Conservation (phyloP, 2,888 invertebrate species). For the Agapostemon virescens region DNA sequence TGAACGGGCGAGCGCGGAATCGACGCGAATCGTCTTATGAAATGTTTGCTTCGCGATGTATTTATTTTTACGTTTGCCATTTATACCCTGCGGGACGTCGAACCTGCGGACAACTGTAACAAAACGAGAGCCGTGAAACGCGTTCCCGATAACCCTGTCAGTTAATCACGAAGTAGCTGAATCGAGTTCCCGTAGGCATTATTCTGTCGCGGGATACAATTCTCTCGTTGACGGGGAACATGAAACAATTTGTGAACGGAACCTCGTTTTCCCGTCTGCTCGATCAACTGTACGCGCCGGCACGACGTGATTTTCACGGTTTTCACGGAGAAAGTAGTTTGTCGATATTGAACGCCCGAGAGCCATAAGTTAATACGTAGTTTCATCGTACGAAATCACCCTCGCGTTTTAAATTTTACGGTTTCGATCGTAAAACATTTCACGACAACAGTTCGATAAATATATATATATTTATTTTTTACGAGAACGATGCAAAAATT, state of each 20-base stretch:
- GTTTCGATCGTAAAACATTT: not conserved
- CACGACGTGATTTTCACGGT: constrained; percentile 24
- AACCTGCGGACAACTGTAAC: not conserved
- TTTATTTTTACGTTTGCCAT: not conserved
- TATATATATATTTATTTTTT: not conserved
- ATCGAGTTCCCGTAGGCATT: constrained; percentile 35
- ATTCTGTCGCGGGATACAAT: constrained; percentile 32
- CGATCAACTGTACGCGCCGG: not conserved
- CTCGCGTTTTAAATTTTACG: not conserved
- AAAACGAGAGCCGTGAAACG: constrained; percentile 13
- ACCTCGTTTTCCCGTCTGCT: constrained; percentile 24
- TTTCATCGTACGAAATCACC: not conserved
- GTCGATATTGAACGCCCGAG: constrained; percentile 18
- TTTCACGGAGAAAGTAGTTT: constrained; percentile 8
- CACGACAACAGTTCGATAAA: not conserved
- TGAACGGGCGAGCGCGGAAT: not conserved
- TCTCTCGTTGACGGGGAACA: constrained; percentile 28
- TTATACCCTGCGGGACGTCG: not conserved
- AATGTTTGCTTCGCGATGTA: not conserved
- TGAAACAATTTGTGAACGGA: constrained; percentile 41
- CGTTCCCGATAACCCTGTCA: constrained; percentile 18
- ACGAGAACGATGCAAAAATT: not conserved
- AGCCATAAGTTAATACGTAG: not conserved
- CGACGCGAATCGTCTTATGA: not conserved
- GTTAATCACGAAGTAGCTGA: constrained; percentile 35